Conservation (phyloP, 2,113 vertebrate species). For the Pangasianodon gigas region DNA sequence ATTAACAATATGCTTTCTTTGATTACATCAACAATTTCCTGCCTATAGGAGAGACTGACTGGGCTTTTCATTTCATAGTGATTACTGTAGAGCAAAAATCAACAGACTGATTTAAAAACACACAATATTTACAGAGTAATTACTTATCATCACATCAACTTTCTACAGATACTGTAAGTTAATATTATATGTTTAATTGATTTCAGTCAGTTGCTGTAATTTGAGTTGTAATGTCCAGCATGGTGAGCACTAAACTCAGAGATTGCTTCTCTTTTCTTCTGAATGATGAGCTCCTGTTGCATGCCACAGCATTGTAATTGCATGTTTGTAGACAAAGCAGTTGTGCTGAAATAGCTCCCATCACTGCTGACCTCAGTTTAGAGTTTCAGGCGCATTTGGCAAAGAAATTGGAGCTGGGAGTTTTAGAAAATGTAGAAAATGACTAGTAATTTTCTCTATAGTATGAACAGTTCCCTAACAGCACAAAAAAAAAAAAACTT, state of each 20-base stretch:
- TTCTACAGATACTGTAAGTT: not conserved
- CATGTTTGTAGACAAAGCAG: slow-evolving; percentile 29
- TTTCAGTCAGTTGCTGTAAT: not conserved
- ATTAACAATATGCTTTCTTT: slow-evolving; percentile 16
- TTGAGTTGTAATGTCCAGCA: not conserved
- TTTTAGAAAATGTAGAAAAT: not conserved
- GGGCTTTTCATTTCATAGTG: not conserved
- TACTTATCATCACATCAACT: not conserved
- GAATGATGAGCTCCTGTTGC: slow-evolving; percentile 9
- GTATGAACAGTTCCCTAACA: not conserved
- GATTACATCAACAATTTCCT: slow-evolving; percentile 19
- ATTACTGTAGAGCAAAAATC: slow-evolving; percentile 60
- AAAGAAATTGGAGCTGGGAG: not conserved
- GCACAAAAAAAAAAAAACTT: not conserved
- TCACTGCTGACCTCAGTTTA: not conserved
- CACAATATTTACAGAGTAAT: not conserved
- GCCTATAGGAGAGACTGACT: not conserved
- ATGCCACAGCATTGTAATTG: not conserved
- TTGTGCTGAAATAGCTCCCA: not conserved
- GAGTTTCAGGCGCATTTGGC: not conserved
- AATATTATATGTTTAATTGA: not conserved
- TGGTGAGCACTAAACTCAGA: not conserved
- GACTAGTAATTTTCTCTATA: not conserved
- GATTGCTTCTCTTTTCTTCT: not conserved
- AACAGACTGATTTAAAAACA: slow-evolving; percentile 54